Conservation (phyloP, 2,888 invertebrate species). For the Limnephilus rhombicus region DNA sequence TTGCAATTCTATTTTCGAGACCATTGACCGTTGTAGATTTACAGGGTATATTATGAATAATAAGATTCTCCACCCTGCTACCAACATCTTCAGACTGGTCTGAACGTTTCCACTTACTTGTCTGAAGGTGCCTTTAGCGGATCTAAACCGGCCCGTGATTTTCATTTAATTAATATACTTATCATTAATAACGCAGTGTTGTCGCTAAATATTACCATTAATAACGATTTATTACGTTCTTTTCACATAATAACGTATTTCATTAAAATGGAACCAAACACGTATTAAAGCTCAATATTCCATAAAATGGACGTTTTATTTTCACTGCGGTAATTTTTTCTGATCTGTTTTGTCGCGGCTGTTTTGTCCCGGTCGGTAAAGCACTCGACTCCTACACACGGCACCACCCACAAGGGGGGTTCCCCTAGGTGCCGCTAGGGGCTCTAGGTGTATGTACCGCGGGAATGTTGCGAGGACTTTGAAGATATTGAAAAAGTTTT, state of each 20-base stretch:
- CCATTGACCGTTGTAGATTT: too few species aligned
- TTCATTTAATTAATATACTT: too few species aligned
- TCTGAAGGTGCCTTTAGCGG: too few species aligned
- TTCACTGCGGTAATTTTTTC: neutral
- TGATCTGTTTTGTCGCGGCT: neutral
- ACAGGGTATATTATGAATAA: too few species aligned
- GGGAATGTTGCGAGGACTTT: constrained; percentile 64
- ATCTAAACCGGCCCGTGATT: too few species aligned
- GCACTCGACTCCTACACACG: neutral
- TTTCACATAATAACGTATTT: neutral
- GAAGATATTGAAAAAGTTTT: constrained; percentile 65
- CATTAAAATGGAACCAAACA: neutral
- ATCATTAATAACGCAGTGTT: too few species aligned
- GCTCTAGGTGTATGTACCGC: constrained; percentile 57
- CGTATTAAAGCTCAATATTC: neutral
- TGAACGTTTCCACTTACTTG: too few species aligned
- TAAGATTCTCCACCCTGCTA: too few species aligned
- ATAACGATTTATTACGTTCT: too few species aligned
- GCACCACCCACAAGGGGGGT: neutral
- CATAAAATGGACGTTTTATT: neutral
- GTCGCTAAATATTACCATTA: too few species aligned
- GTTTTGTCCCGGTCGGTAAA: neutral
- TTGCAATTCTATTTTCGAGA: neutral
- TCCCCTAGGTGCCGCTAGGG: constrained; percentile 21
- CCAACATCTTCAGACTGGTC: too few species aligned